A percentile compares a stretch with the other conserved stretches of the same genome.
phyloP scores from a whole-genome alignment of 2,113 vertebrate species.

The Coreoperca whiteheadi region DNA sequence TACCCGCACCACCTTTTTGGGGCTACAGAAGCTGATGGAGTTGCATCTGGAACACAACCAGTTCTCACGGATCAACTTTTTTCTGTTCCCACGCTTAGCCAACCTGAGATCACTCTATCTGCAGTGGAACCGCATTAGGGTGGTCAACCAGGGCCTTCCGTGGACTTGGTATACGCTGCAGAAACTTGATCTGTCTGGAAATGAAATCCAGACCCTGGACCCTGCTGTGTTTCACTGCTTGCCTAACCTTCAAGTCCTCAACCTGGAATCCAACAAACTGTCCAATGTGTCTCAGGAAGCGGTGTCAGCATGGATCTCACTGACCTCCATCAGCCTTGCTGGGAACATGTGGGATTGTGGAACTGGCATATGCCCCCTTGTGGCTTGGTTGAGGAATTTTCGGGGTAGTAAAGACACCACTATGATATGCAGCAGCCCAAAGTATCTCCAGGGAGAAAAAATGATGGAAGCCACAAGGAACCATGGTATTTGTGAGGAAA shows the following conservation, averaged over 20 bases:
- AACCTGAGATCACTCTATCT: slow-evolving; percentile 95
- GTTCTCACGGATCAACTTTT: slow-evolving; percentile 98
- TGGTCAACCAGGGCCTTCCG: slow-evolving; percentile 94
- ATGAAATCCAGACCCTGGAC: slow-evolving; percentile 94
- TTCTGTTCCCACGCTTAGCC: slow-evolving; percentile 96
- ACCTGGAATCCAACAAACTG: slow-evolving; percentile 98
- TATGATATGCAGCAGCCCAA: slow-evolving; percentile 99
- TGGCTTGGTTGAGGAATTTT: slow-evolving; percentile 96
- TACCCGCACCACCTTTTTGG: slow-evolving; percentile 95
- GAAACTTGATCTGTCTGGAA: slow-evolving; percentile 97
- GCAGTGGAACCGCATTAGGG: slow-evolving; percentile 97
- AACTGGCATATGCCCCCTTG: slow-evolving; percentile 94
- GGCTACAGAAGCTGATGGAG: slow-evolving; percentile 94
- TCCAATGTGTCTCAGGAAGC: slow-evolving; percentile 97
- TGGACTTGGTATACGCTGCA: slow-evolving; percentile 99
- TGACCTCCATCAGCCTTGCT: slow-evolving; percentile 95
- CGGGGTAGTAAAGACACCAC: slow-evolving; percentile 96
- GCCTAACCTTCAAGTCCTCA: slow-evolving; percentile 96
- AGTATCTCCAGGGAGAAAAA: slow-evolving; percentile 95
- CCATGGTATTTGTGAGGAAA: slow-evolving; percentile 92
- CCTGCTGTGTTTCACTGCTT: slow-evolving; percentile 97
- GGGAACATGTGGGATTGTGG: slow-evolving; percentile 99
- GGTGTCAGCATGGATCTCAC: slow-evolving; percentile 95
- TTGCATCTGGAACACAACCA: slow-evolving; percentile 98
- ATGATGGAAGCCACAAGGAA: slow-evolving; percentile 94